phyloP scores from a whole-genome alignment of 1,140 invertebrate species.

The Heliconius eleuchia region DNA sequence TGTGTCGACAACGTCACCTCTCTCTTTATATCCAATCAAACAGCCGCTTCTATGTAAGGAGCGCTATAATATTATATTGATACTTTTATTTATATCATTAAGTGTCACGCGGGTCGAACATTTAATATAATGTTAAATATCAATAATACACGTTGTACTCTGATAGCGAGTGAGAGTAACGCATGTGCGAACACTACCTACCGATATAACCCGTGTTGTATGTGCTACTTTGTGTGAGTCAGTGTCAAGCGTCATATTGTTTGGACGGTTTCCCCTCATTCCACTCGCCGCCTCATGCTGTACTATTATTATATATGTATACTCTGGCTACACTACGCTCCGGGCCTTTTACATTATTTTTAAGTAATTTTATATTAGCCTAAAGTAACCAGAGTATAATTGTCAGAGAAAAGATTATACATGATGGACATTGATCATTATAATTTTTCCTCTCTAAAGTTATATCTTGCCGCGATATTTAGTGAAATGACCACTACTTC shows the following conservation, averaged over 20 bases:
- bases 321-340: constrained; percentile 8
- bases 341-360: neutral
- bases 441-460: constrained; percentile 16
- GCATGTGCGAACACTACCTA: constrained; percentile 1
- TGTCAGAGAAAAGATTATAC: constrained; percentile 8
- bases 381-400: neutral
- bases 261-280: constrained; percentile 45
- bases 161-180: neutral
- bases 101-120: constrained; percentile 9
- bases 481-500: neutral
- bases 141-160: neutral
- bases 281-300: constrained; percentile 48
- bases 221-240: neutral
- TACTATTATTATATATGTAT: neutral
- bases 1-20: constrained; percentile 44
- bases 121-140: neutral
- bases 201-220: constrained; percentile 25
- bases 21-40: neutral
- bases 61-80: neutral
- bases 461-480: constrained; percentile 13
- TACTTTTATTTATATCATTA: neutral
- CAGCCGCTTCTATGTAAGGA: neutral
- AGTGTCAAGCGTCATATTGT: constrained; percentile 33
- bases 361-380: neutral
- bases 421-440: neutral